Evolutionary conservation across 2,888 invertebrate genomes (phyloP), one percentile per base, ranked within the genome.

Genomic region (Polydrusus cervinus): DNA sequence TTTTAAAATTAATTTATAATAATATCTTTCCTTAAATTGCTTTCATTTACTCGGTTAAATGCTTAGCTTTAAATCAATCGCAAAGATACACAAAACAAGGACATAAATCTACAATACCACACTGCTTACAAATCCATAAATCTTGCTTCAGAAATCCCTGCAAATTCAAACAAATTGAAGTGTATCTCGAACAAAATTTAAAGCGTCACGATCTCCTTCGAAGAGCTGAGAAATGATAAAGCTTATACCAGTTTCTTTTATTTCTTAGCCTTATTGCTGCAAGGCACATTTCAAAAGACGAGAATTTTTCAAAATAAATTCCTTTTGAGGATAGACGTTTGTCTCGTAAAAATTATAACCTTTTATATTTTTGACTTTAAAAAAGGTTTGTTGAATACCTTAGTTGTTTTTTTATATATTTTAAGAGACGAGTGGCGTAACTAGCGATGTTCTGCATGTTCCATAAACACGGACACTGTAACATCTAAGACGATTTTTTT

Each of bases 131-230:
- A 60, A 60, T 16, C 57, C 40, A 60, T 60, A 60, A 60, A 60
- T 60, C 34, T 60, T 7, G 16, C 57, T 60, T 60, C 30, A 11
- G 34, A 38, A 60, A 38, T 60, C 57, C 57, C 16, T 60, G 38
- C 18, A 60, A 38, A 60, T 60, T 38, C 57, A 60, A 40, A 60
- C 57, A 60, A 60, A 60, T 60, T 60, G 16, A 60, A 60, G 38
- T 38, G 11, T 60, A 60, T 60, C 57, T 16, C 57, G 38, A 60
- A 34, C 16, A 60, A 60, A 60, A 38, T 60, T 38, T 60, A 11
- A 60, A 60, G 38, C 57, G 38, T 57, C 34, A 14, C 14, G n/a
- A 34, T 38, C 34, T 14, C 18, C 40, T 16, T 11, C 16, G 38
- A 38, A n/a, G 34, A 60, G 57, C 57, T 9, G 57, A 38, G 38